Base-by-base conservation (phyloP, 2,113 vertebrate species). In the Nannobrachium achirus region DNA sequence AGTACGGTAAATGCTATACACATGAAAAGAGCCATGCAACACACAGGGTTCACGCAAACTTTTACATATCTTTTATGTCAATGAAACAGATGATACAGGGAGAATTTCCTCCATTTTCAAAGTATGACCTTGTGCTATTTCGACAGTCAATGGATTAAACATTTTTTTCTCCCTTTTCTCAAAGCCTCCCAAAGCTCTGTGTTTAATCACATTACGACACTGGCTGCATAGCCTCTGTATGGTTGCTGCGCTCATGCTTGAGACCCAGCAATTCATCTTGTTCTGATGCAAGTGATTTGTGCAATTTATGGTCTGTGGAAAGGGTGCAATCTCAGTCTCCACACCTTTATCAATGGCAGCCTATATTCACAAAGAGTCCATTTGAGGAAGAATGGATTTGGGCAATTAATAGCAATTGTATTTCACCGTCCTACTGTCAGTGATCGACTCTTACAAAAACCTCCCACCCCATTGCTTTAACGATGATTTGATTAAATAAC, bases 201-300 rank as follows among this genome's bases (percentile, higher is more conserved):
- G 77, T 86, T 87, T 86, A 90, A 90, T 91, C 87, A 88, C 87
- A 87, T 88, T 87, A 88, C 71, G 66, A 66, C 78, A 86, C 84
- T 87, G 85, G 25, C 77, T 10, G 66, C 64, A 58, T 61, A 65
- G 84, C 68, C 53, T 60, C 15, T 8, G 73, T 69, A 67, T 73
- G 75, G 83, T 81, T 88, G 75, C 80, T 82, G 77, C 80, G 82
- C 74, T 84, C 76, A 86, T 60, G 79, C 82, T 84, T 74, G 73
- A 83, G 82, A 81, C 40, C 61, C 25, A 73, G 82, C 73, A 67
- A 61, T 83, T 75, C 40, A 58, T 84, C 87, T 83, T 33, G 80
- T 61, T 83, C 84, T 84, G 81, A 38, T 73, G 76, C 71, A 69
- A 78, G 66, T 73, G 73, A 81, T 84, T 83, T 88, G 73, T 83